Conservation (phyloP, 2,888 invertebrate genomes). For the Idaea dimidiata region DNA sequence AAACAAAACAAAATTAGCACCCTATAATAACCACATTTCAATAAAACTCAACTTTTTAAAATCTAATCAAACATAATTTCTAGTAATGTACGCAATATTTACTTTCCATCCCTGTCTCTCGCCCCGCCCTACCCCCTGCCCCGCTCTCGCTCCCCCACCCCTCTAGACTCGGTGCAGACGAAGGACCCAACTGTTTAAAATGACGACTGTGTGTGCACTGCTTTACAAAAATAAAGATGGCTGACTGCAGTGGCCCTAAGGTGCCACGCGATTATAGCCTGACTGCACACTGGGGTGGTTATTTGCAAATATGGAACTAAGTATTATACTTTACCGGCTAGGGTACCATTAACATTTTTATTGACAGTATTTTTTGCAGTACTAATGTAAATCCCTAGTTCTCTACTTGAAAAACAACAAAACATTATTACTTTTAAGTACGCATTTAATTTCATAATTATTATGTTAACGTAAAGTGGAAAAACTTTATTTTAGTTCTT, state of each 20-base stretch:
- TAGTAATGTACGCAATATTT: slow-evolving; percentile 46
- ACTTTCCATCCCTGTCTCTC: slow-evolving; percentile 54
- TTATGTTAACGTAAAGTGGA: background rate
- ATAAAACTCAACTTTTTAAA: background rate
- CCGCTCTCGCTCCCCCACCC: slow-evolving; percentile 38
- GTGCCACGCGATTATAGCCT: slow-evolving; percentile 25
- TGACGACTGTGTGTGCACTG: slow-evolving; percentile 60
- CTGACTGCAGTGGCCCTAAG: slow-evolving; percentile 45
- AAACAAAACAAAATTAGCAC: background rate
- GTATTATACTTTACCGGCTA: slow-evolving; percentile 9
- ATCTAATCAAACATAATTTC: slow-evolving; percentile 4
- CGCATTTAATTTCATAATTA: background rate
- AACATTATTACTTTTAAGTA: background rate
- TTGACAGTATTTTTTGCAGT: background rate
- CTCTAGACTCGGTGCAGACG: slow-evolving; percentile 45
- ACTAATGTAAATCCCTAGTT: background rate
- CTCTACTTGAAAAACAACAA: background rate
- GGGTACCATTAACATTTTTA: background rate
- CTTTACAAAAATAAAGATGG: slow-evolving; percentile 76
- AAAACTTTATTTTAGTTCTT: background rate
- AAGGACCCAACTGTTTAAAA: slow-evolving; percentile 41
- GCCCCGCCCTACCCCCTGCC: slow-evolving; percentile 54
- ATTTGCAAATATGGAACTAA: slow-evolving; percentile 28
- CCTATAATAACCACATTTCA: background rate
- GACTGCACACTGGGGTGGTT: slow-evolving; percentile 26